Evolutionary conservation across 2,888 invertebrate species (phyloP).

Genomic region (Cantharis lateralis): DNA sequence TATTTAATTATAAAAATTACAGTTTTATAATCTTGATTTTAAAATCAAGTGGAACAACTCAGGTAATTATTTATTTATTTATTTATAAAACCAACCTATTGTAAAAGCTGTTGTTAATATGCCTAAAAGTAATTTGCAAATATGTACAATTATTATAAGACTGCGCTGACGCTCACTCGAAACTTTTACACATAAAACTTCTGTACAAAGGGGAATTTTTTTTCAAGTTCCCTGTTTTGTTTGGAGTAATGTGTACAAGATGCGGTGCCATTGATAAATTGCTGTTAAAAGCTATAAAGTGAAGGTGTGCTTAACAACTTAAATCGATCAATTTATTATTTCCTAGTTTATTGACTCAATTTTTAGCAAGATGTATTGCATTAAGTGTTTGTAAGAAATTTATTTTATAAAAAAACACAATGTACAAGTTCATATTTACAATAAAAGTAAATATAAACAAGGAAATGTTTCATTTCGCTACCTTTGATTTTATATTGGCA

Average conservation of each 20-base stretch:
- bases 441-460: conserved; percentile 6
- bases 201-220: neutral
- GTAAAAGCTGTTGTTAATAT: conserved; percentile 4
- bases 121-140: conserved; percentile 4
- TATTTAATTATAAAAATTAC: neutral
- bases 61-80: neutral
- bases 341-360: neutral
- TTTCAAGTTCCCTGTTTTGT: neutral
- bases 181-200: neutral
- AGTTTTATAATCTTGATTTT: neutral
- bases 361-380: conserved; percentile 1
- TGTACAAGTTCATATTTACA: conserved; percentile 4
- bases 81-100: neutral
- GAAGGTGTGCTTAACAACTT: neutral
- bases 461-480: neutral
- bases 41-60: neutral
- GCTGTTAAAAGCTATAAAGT: neutral
- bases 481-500: neutral
- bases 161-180: neutral
- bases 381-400: conserved; percentile 7
- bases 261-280: neutral
- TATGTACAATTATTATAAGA: conserved; percentile 18
- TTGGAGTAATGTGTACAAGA: neutral
- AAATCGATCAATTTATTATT: neutral
- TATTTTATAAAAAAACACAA: conserved; percentile 5